A percentile compares a stretch with the other conserved stretches of the same genome.
These are phyloP conservation scores for Drosophila incognita DNA, from an alignment of 2,888 invertebrate species.

Conservation along the genomic window DNA sequence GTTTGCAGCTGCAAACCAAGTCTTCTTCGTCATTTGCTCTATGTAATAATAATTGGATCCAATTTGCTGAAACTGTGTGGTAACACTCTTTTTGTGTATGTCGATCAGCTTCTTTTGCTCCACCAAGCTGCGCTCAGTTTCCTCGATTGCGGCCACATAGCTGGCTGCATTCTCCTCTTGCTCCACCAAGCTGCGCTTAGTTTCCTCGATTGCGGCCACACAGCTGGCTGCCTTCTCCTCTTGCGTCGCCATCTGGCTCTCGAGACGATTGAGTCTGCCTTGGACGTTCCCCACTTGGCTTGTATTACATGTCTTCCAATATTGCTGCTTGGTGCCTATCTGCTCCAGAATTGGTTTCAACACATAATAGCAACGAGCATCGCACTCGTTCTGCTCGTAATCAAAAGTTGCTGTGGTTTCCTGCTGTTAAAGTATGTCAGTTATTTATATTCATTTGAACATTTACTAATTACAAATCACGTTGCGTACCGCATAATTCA, in stretches of 20 bases:
- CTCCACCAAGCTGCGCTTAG: no score
- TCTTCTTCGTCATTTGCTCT: fast-evolving
- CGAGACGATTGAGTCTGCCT: background rate
- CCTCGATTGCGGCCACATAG: background rate
- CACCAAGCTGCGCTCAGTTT: background rate
- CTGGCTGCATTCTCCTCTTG: background rate
- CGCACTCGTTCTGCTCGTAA: background rate
- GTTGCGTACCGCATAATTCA: background rate
- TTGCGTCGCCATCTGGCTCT: background rate
- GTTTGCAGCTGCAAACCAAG: background rate
- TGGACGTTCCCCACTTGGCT: background rate
- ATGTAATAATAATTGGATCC: slow-evolving; percentile 1
- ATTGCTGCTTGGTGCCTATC: background rate
- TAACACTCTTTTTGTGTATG: background rate
- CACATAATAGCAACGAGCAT: background rate
- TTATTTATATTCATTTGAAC: background rate
- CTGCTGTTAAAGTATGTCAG: background rate
- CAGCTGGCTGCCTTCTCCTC: no score
- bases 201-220: no score
- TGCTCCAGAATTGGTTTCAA: background rate
- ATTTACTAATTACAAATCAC: background rate
- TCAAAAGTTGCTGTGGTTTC: background rate
- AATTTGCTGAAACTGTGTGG: background rate
- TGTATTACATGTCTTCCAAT: background rate
- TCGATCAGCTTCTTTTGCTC: background rate